Conservation (phyloP, 2,113 vertebrate genomes). For the Perca fluviatilis region DNA sequence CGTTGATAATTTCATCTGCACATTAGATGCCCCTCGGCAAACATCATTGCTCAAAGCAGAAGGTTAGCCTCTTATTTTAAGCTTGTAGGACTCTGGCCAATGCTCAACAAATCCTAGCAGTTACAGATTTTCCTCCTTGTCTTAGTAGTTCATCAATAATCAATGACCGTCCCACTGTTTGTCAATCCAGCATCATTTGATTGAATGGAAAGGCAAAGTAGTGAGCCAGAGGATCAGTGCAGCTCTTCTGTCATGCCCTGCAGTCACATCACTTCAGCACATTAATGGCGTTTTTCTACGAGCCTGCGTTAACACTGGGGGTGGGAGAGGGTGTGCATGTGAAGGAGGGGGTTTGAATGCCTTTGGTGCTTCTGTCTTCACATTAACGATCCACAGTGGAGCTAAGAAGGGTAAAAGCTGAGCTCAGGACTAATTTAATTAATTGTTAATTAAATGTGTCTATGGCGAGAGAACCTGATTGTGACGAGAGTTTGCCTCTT, state of each 20-base stretch:
- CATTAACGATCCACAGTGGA: conserved; percentile 60
- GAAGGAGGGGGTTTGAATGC: conserved; percentile 2
- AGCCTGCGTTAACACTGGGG: conserved; percentile 35
- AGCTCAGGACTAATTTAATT: conserved; percentile 72
- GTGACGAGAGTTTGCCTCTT: conserved; percentile 21
- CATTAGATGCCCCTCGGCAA: conserved; percentile 41
- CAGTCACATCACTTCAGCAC: conserved; percentile 59
- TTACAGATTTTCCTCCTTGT: conserved; percentile 62
- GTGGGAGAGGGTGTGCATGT: conserved; percentile 2
- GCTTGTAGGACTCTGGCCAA: conserved; percentile 7
- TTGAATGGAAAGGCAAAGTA: conserved; percentile 40
- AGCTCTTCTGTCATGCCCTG: conserved; percentile 64
- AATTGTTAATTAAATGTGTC: conserved; percentile 68
- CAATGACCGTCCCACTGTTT: conserved; percentile 66
- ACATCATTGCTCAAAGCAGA: conserved; percentile 48
- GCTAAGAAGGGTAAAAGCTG: conserved; percentile 48
- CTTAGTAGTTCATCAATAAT: conserved; percentile 78
- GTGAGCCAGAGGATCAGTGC: conserved; percentile 41
- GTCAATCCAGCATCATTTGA: conserved; percentile 62
- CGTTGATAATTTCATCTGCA: conserved; percentile 45
- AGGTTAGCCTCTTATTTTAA: conserved; percentile 53
- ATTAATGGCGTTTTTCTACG: conserved; percentile 53
- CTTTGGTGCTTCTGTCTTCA: conserved; percentile 46
- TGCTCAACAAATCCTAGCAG: conserved; percentile 12
- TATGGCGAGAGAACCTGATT: conserved; percentile 33